A percentile compares a stretch with the other conserved stretches of the same genome.
phyloP scores from a whole-genome alignment of 2,113 vertebrate genomes.

The Sapayoa aenigma region DNA sequence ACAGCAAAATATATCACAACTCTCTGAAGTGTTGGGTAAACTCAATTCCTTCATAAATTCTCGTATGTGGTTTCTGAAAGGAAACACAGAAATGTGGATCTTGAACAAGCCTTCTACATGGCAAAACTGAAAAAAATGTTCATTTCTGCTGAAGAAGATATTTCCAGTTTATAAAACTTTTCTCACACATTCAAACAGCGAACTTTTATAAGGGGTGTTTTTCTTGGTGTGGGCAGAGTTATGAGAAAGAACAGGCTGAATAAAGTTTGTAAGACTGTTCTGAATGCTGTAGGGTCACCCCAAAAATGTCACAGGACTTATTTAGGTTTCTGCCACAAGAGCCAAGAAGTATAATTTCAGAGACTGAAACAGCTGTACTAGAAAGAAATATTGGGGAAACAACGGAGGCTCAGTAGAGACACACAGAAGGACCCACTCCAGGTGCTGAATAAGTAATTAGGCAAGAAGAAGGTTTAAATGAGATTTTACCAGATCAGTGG shows the following conservation, averaged over 20 bases:
- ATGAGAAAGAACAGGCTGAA: background rate
- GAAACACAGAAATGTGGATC: background rate
- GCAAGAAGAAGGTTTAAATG: background rate
- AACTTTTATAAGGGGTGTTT: background rate
- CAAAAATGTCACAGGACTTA: background rate
- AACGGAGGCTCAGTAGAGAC: background rate
- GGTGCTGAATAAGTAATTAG: background rate
- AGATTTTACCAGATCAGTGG: background rate
- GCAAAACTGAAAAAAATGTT: background rate
- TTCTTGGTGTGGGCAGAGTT: background rate
- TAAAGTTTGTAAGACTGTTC: background rate
- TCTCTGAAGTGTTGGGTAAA: background rate
- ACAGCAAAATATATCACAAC: background rate
- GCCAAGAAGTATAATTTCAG: background rate
- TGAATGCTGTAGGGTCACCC: background rate
- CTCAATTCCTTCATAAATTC: background rate
- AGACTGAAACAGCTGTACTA: background rate
- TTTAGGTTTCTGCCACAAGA: background rate
- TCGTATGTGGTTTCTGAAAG: background rate
- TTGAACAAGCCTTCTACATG: background rate
- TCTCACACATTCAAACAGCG: background rate
- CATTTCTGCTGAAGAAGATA: conserved; percentile 1
- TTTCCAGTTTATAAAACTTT: background rate
- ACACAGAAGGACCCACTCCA: background rate
- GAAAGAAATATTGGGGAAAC: background rate